Conservation (phyloP, 2,113 vertebrate species). For the Nerophis ophidion region DNA sequence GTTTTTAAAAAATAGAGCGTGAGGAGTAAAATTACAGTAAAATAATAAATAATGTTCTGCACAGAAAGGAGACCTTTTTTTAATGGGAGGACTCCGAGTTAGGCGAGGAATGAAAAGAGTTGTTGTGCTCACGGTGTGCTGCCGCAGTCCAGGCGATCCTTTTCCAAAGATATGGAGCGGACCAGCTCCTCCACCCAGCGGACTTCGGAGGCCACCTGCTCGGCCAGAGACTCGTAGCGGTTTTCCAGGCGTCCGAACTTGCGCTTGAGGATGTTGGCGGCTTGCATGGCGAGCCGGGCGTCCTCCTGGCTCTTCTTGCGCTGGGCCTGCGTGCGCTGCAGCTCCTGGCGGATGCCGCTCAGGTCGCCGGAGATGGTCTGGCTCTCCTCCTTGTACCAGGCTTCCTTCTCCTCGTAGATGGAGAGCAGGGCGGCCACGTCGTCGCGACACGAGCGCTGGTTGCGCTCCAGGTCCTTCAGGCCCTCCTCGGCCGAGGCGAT, state of each 20-base stretch:
- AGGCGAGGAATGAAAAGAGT: constrained; percentile 11
- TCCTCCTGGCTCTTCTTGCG: constrained; percentile 90
- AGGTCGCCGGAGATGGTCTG: constrained; percentile 85
- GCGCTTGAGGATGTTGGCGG: constrained; percentile 81
- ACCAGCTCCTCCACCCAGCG: constrained; percentile 94
- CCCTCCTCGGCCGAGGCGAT: constrained; percentile 84
- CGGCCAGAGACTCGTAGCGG: constrained; percentile 83
- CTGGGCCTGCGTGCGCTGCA: constrained; percentile 79
- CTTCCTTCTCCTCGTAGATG: constrained; percentile 93
- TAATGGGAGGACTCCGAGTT: neutral
- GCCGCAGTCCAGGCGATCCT: constrained; percentile 57
- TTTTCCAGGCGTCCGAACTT: constrained; percentile 88
- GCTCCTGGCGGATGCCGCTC: constrained; percentile 82
- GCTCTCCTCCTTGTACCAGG: constrained; percentile 93
- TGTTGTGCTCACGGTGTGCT: constrained; percentile 68
- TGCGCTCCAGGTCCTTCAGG: constrained; percentile 81
- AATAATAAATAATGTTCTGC: neutral
- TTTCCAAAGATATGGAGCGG: constrained; percentile 77
- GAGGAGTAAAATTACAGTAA: neutral
- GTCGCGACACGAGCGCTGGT: constrained; percentile 83
- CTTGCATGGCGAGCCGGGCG: constrained; percentile 72
- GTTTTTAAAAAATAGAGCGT: neutral
- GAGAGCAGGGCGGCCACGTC: constrained; percentile 87
- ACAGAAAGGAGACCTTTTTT: neutral
- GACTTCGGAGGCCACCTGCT: constrained; percentile 87